A percentile compares a stretch with the other conserved stretches of the same genome.
These are phyloP conservation scores for Chionis minor DNA, from an alignment of 2,113 vertebrate species.

Conservation along the genomic window DNA sequence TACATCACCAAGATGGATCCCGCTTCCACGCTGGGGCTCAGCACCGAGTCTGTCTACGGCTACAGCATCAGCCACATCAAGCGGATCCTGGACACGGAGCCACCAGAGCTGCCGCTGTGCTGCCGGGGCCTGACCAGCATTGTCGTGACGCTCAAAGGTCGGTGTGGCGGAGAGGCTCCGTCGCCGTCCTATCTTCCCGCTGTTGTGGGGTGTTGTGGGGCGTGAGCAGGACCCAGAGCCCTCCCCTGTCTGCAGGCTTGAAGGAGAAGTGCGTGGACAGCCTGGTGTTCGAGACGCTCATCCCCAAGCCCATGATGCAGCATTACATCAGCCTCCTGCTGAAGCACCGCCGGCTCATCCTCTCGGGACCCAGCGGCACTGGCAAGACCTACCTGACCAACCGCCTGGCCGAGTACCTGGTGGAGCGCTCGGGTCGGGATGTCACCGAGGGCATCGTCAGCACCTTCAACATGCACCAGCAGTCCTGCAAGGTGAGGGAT, in stretches of 20 bases:
- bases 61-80: slow-evolving; percentile 88
- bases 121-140: slow-evolving; percentile 81
- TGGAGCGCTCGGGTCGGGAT: slow-evolving; percentile 85
- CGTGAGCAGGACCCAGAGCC: neutral
- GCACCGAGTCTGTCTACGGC: slow-evolving; percentile 85
- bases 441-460: slow-evolving; percentile 79
- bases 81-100: slow-evolving; percentile 82
- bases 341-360: slow-evolving; percentile 91
- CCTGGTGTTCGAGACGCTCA: slow-evolving; percentile 92
- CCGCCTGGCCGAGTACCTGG: slow-evolving; percentile 89
- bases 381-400: slow-evolving; percentile 94
- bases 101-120: slow-evolving; percentile 79
- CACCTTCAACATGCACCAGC: slow-evolving; percentile 96
- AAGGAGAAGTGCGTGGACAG: slow-evolving; percentile 92
- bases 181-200: neutral
- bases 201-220: rapidly evolving
- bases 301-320: slow-evolving; percentile 97
- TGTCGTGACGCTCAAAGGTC: slow-evolving; percentile 87
- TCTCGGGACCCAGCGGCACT: slow-evolving; percentile 92
- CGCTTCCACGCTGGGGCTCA: slow-evolving; percentile 87
- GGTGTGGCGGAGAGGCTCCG: neutral
- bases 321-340: slow-evolving; percentile 94
- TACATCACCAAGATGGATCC: slow-evolving; percentile 92
- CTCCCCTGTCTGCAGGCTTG: slow-evolving; percentile 75
- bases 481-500: slow-evolving; percentile 87